Evolutionary conservation across 2,113 vertebrate genomes (phyloP).

Genomic region (Gallinago jamesoni): DNA sequence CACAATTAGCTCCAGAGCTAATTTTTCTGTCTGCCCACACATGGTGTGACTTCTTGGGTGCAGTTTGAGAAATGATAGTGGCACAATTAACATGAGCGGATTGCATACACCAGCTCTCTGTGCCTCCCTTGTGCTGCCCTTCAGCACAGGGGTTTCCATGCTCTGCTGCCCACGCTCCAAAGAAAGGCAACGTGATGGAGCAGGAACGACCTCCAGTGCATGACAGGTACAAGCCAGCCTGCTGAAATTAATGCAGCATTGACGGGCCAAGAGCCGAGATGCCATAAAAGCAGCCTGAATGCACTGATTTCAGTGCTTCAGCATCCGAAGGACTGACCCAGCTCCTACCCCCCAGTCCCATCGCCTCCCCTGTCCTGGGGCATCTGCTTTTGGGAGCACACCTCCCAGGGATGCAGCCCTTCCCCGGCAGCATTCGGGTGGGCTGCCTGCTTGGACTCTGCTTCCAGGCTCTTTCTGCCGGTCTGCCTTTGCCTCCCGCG

Average conservation of each 20-base stretch:
- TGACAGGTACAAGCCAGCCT: not conserved
- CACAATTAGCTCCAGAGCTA: not conserved
- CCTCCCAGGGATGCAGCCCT: too few species aligned
- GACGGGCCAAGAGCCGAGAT: rapidly evolving
- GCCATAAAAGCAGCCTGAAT: not conserved
- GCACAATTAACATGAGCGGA: rapidly evolving
- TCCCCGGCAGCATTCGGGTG: not conserved
- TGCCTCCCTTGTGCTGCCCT: not conserved
- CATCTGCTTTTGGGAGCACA: not conserved
- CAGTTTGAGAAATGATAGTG: not conserved
- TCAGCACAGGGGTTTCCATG: not conserved
- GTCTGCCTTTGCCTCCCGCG: not conserved
- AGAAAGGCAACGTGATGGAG: rapidly evolving
- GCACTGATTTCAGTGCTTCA: not conserved
- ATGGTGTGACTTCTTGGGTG: not conserved
- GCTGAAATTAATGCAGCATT: not conserved
- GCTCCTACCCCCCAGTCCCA: rapidly evolving
- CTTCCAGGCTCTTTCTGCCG: not conserved
- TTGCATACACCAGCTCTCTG: rapidly evolving
- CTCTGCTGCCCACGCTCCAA: rapidly evolving
- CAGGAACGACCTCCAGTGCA: rapidly evolving
- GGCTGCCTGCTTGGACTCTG: not conserved
- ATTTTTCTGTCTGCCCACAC: not conserved
- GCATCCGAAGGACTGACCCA: not conserved
- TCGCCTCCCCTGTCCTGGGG: rapidly evolving